A percentile compares a stretch with the other conserved stretches of the same genome.
Evolutionary conservation across 92 coral and sea anemone genomes (phyloP).

Genomic region (Desmophyllum pertusum): DNA sequence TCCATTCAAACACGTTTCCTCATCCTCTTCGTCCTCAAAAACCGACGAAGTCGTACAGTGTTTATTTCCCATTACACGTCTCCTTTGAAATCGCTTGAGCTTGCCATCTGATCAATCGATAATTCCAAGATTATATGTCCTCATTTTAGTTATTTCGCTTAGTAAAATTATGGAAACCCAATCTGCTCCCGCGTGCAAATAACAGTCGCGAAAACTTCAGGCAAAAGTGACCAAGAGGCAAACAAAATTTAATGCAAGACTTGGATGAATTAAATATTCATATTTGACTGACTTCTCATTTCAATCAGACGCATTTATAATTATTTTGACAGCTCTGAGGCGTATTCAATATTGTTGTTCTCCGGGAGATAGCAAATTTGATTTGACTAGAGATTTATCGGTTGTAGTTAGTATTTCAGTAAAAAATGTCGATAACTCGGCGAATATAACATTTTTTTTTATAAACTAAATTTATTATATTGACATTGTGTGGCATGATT

Average conservation of each 20-base stretch:
- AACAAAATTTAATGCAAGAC: neutral
- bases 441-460: no score
- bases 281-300: neutral
- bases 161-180: neutral
- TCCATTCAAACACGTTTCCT: slow-evolving; percentile 69
- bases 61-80: slow-evolving; percentile 36
- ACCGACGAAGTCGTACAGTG: slow-evolving; percentile 37
- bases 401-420: neutral
- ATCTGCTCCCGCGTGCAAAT: slow-evolving; percentile 14
- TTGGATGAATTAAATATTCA: slow-evolving; percentile 37
- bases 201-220: neutral
- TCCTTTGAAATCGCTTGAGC: neutral
- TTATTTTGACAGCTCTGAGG: neutral
- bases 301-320: neutral
- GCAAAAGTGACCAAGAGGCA: neutral
- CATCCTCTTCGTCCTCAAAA: slow-evolving; percentile 58
- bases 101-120: neutral
- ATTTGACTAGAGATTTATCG: neutral
- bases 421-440: neutral
- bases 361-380: neutral
- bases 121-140: neutral
- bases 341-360: neutral
- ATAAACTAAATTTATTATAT: no score
- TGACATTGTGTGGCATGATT: neutral
- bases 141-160: neutral